Percentiles rank a stretch among this genome's conserved stretches.
These are phyloP conservation scores for Thaumatotibia leucotreta DNA, from an alignment of 1,140 invertebrate species.

Conservation along the genomic window DNA sequence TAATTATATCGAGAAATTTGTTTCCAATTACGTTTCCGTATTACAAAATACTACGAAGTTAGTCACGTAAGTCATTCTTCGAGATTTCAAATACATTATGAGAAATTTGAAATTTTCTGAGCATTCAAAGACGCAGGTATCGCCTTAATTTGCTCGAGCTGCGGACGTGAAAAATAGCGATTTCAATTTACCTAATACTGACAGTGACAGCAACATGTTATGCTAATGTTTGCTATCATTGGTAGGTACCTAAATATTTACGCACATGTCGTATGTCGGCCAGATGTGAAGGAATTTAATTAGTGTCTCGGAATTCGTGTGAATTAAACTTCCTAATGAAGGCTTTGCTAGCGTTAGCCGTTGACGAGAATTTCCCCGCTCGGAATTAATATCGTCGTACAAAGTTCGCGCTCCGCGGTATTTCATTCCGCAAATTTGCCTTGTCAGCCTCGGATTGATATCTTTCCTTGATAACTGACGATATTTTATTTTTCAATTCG, in stretches of 20 bases:
- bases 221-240: not conserved
- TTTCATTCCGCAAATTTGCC: conserved; percentile 32
- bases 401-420: conserved; percentile 19
- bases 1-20: no score
- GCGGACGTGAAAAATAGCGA: no score
- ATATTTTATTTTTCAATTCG: conserved; percentile 6
- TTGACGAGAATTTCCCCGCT: conserved; percentile 21
- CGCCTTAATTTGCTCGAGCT: no score
- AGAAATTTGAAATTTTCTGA: no score
- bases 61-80: no score
- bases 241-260: not conserved
- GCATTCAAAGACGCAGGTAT: no score
- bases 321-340: conserved; percentile 39
- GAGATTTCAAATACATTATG: no score
- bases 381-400: conserved; percentile 21
- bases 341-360: conserved; percentile 20
- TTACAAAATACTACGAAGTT: no score
- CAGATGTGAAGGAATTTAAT: conserved; percentile 46
- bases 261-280: not conserved
- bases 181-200: no score
- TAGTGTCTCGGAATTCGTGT: conserved; percentile 37
- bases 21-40: no score
- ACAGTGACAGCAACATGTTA: no score
- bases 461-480: not conserved
- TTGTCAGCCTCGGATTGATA: conserved; percentile 31